These are phyloP conservation scores for Morone saxatilis DNA, from an alignment of 2,113 vertebrate genomes.

Conservation along the genomic window DNA sequence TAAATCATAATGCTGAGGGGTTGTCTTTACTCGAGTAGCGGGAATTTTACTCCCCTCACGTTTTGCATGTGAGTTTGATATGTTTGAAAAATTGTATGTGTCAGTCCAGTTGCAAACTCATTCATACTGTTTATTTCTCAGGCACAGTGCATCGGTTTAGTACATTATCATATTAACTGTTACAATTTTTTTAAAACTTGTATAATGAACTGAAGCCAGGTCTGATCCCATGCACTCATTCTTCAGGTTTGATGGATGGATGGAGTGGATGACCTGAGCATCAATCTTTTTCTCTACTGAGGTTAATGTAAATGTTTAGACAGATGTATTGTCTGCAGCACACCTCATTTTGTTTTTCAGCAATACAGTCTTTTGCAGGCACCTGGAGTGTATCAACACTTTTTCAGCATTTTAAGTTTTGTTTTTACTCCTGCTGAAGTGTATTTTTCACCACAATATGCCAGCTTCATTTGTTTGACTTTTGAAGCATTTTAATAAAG, in stretches of 20 bases:
- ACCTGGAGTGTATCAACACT: constrained; percentile 44
- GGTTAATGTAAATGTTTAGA: constrained; percentile 11
- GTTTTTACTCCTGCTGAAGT: constrained; percentile 66
- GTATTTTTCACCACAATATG: constrained; percentile 49
- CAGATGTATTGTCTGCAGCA: background rate
- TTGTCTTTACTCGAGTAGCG: constrained; percentile 23
- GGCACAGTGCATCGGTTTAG: constrained; percentile 20
- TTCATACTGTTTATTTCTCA: constrained; percentile 55
- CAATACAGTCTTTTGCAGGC: constrained; percentile 28
- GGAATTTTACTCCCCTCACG: background rate
- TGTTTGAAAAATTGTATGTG: constrained; percentile 20
- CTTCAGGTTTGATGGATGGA: background rate
- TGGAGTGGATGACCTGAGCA: background rate
- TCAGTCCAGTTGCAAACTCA: constrained; percentile 23
- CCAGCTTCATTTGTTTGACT: constrained; percentile 67
- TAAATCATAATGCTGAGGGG: constrained; percentile 13
- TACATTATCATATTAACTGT: constrained; percentile 31
- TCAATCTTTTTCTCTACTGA: background rate
- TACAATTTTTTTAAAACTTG: background rate
- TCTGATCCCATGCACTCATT: constrained; percentile 1
- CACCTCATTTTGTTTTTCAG: constrained; percentile 1
- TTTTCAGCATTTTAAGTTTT: constrained; percentile 48
- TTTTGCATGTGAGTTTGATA: constrained; percentile 64
- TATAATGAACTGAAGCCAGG: constrained; percentile 7
- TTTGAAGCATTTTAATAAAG: constrained; percentile 76